A percentile compares a stretch with the other conserved stretches of the same genome.
Evolutionary conservation across 2,797 vertebrate genomes (phyloP).

Genomic region (Chaenodraco wilsoni): DNA sequence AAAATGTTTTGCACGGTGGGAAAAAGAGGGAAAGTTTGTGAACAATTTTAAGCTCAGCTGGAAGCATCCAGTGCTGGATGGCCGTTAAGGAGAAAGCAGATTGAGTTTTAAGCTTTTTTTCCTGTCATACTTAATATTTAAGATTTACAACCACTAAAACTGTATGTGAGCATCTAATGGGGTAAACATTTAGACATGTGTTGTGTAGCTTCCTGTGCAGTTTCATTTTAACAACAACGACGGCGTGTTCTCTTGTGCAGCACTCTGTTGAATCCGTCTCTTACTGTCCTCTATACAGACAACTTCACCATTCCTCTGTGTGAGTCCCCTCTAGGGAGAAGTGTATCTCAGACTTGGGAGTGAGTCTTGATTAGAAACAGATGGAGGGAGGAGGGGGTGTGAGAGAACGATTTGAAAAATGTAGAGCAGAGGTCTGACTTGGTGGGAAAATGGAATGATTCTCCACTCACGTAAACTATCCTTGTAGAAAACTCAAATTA

Average conservation of each 20-base stretch:
- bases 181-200: background rate
- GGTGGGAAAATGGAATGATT: conserved; percentile 60
- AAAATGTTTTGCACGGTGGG: too few species aligned
- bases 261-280: conserved; percentile 14
- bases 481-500: conserved; percentile 40
- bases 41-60: too few species aligned
- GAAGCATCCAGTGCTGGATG: too few species aligned
- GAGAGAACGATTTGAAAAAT: conserved; percentile 54
- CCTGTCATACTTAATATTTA: background rate
- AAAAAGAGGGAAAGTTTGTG: too few species aligned
- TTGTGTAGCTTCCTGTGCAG: background rate
- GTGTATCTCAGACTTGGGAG: conserved; percentile 47
- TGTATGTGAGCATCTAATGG: background rate
- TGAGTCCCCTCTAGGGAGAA: conserved; percentile 39
- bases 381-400: conserved; percentile 51
- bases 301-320: conserved; percentile 24
- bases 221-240: background rate
- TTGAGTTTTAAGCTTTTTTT: background rate
- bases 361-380: conserved; percentile 70
- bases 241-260: background rate
- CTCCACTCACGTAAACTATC: conserved; percentile 21
- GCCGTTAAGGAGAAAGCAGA: too few species aligned
- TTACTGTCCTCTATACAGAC: conserved; percentile 25
- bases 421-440: conserved; percentile 47
- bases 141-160: background rate